Conservation (phyloP, 2,888 invertebrate species). For the Amphipoea lucens region DNA sequence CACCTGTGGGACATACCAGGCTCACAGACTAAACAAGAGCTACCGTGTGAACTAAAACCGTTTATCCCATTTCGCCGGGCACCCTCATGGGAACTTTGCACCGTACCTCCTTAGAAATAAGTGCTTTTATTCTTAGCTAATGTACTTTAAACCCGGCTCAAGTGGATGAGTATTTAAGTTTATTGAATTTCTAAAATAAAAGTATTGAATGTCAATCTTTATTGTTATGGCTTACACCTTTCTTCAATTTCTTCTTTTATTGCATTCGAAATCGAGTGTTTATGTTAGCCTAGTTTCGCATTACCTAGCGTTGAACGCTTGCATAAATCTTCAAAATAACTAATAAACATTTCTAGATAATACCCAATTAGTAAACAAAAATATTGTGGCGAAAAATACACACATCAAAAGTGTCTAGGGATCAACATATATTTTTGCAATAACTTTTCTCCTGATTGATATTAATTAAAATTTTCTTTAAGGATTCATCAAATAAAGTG, state of each 20-base stretch:
- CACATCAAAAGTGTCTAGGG: no score
- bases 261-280: not conserved
- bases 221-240: not conserved
- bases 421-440: no score
- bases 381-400: no score
- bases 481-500: no score
- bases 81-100: conserved; percentile 22
- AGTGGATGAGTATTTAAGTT: conserved; percentile 3
- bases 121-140: conserved; percentile 16
- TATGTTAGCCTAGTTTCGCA: no score
- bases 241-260: not conserved
- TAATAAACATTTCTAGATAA: conserved; percentile 12
- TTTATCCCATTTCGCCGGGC: conserved; percentile 2
- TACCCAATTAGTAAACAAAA: conserved; percentile 9
- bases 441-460: no score
- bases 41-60: conserved; percentile 6
- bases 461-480: no score
- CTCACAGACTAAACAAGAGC: conserved; percentile 38
- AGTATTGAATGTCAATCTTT: not conserved
- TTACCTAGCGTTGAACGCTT: not conserved
- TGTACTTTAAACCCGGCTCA: not conserved
- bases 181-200: conserved; percentile 4
- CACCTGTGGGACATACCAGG: conserved; percentile 55
- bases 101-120: not conserved
- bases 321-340: not conserved